Evolutionary conservation across 1,140 invertebrate species (phyloP).

Genomic region (Drosophila athabasca): DNA sequence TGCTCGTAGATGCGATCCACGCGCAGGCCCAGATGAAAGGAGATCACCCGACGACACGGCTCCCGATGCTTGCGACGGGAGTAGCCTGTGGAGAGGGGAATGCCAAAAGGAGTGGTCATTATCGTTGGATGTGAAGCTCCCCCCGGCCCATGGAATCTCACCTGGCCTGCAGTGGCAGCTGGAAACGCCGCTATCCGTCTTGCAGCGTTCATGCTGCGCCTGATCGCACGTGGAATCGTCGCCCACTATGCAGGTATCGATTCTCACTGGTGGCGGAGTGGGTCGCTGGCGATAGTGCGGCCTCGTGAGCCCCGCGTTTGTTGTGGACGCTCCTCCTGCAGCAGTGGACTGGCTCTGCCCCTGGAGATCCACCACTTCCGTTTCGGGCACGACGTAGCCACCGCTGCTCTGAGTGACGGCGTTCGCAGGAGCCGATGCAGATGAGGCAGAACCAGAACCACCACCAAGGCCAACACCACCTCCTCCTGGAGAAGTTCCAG

Average conservation of each 20-base stretch:
- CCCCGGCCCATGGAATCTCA: constrained; percentile 48
- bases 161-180: constrained; percentile 94
- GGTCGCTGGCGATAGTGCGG: constrained; percentile 86
- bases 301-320: constrained; percentile 80
- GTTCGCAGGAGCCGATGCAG: constrained; percentile 32
- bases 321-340: constrained; percentile 63
- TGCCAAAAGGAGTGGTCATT: too few relatives aligned
- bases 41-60: constrained; percentile 91
- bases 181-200: constrained; percentile 94
- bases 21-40: constrained; percentile 91
- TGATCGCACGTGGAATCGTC: constrained; percentile 96
- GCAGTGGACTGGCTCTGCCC: constrained; percentile 41
- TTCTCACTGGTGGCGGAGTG: constrained; percentile 88
- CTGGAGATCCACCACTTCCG: constrained; percentile 78
- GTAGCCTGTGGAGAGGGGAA: constrained; percentile 85
- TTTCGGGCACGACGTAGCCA: constrained; percentile 84
- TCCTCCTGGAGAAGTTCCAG: background rate
- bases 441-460: constrained; percentile 18
- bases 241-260: constrained; percentile 97
- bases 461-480: constrained; percentile 6
- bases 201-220: constrained; percentile 93
- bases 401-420: constrained; percentile 78
- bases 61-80: constrained; percentile 90
- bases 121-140: too few relatives aligned
- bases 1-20: constrained; percentile 93